Base-by-base conservation (phyloP, 1,140 invertebrate species). In the Varroa destructor region DNA sequence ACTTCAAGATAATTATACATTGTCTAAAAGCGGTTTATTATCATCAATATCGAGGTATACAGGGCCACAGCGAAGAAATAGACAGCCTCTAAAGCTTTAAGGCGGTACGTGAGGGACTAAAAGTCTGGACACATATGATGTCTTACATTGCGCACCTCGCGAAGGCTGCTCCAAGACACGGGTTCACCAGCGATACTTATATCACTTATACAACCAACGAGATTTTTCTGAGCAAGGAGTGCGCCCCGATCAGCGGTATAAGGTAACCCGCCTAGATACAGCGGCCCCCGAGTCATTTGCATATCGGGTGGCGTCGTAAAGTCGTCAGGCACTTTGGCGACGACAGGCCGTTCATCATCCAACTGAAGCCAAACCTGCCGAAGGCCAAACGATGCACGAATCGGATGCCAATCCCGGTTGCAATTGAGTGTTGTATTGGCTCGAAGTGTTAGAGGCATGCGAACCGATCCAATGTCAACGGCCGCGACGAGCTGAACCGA, bases 101-200 rank as follows among this genome's bases (percentile, higher is more conserved):
- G 8, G 46, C 46, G 46, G 4, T 8, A 51, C 46, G 3, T 5
- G 46, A 51, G 4, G 46, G 4, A 51, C 46, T 51, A 67, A 40
- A 67, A 67, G 37, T 67, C 61, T 14, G 61, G 61, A 46, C 61
- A 67, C 61, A 67, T 67, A 40, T 67, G 61, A 40, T 67, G 61
- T 3, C 61, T 12, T 14, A 67, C 61, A 67, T 67, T 40, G 61
- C 40, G 40, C 12, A 46, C 61, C 61, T 67, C 61, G 5, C 61
- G 10, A 12, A 67, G 46, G 8, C 61, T 67, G 40, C 61, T 37
- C 61, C 61, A 67, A 2, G 61, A 67, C 1, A 67, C 61, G 36
- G 61, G 61, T 37, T 67, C 61, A 12, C 61, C 61, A 43, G 61
- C 61, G 8, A 67, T 67, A 46, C 36, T 67, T 37, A 67, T 67